These are phyloP conservation scores for Noctua comes DNA, from an alignment of 2,888 invertebrate genomes.

Conservation along the genomic window DNA sequence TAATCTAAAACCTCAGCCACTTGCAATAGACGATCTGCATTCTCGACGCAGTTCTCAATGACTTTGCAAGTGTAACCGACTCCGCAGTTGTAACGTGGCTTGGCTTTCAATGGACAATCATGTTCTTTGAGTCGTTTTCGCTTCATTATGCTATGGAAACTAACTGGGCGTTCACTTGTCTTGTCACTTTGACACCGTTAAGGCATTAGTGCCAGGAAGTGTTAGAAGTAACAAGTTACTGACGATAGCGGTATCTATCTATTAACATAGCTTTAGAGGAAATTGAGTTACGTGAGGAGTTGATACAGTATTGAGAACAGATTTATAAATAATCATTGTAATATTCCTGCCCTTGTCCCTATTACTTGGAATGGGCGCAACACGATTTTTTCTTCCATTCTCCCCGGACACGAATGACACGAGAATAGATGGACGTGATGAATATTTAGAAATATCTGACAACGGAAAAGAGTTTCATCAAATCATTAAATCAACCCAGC, in stretches of 20 bases:
- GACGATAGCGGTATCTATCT: conserved; percentile 46
- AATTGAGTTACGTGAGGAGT: not conserved
- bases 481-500: not conserved
- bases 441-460: not conserved
- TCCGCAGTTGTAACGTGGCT: conserved; percentile 49
- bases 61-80: conserved; percentile 47
- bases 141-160: conserved; percentile 58
- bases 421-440: not conserved
- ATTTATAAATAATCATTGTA: not conserved
- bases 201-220: conserved; percentile 62
- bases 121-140: conserved; percentile 53
- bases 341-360: not conserved
- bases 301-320: not conserved
- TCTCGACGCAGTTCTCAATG: conserved; percentile 25
- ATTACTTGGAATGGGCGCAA: not conserved
- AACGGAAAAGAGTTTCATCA: not conserved
- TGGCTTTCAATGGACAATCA: conserved; percentile 51
- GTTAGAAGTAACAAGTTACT: conserved; percentile 60
- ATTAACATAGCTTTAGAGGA: not conserved
- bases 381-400: not conserved
- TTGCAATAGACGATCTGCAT: conserved; percentile 29
- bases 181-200: conserved; percentile 65
- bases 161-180: conserved; percentile 57
- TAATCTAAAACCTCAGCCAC: not conserved
- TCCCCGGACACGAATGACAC: not conserved